These are phyloP conservation scores for Spicauda simplicius DNA, from an alignment of 2,888 invertebrate species.

Conservation along the genomic window DNA sequence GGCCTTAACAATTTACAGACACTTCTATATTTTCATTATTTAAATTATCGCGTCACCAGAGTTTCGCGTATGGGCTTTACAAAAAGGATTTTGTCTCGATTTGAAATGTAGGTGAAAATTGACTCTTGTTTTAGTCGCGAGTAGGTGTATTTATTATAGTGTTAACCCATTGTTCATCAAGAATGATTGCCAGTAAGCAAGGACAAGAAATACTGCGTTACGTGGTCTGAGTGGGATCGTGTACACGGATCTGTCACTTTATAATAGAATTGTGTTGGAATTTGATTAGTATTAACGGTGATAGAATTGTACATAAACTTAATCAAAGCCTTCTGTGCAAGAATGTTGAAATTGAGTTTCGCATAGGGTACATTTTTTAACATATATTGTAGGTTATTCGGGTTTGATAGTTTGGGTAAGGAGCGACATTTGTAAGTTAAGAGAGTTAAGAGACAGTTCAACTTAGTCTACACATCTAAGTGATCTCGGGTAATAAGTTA, in stretches of 20 bases:
- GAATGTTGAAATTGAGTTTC: too few species aligned
- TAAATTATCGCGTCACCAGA: constrained; percentile 1
- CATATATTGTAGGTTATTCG: too few species aligned
- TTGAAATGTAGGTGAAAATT: constrained; percentile 71
- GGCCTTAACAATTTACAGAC: too few species aligned
- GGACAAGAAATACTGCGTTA: constrained; percentile 41
- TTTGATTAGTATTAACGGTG: constrained; percentile 12
- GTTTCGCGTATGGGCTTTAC: constrained; percentile 1
- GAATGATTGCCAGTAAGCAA: constrained; percentile 45
- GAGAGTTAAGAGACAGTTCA: too few species aligned
- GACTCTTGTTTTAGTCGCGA: constrained; percentile 61
- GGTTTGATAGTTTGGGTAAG: too few species aligned
- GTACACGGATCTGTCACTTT: constrained; percentile 27
- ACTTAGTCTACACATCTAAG: too few species aligned
- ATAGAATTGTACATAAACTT: background rate
- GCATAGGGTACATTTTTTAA: too few species aligned
- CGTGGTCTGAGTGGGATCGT: constrained; percentile 28
- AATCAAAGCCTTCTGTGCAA: background rate
- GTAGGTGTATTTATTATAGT: constrained; percentile 54
- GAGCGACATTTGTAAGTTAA: too few species aligned
- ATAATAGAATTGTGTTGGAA: constrained; percentile 12
- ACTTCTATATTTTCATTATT: background rate
- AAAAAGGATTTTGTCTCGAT: constrained; percentile 60
- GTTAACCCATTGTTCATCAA: constrained; percentile 50
- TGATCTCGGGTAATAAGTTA: too few species aligned